These are phyloP conservation scores for Erebia palarica DNA, from an alignment of 2,888 invertebrate species.

Conservation along the genomic window DNA sequence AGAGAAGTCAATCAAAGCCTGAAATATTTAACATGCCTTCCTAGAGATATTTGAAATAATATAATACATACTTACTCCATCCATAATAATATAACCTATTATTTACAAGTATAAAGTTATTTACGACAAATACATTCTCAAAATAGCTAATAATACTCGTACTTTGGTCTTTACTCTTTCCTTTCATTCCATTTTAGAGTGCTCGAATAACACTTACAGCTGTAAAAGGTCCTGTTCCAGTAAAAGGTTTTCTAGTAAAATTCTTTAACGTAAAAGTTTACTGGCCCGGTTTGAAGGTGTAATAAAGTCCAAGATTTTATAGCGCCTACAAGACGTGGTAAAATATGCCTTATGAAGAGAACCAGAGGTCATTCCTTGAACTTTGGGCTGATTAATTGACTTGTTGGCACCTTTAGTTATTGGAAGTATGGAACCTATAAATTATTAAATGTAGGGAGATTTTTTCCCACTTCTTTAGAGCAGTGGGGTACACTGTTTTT, in stretches of 20 bases:
- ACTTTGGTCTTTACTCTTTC: neutral
- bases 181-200: neutral
- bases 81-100: too few relatives aligned
- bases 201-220: neutral
- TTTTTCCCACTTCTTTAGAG: neutral
- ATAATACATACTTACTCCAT: too few relatives aligned
- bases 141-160: too few relatives aligned
- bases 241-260: slow-evolving; percentile 5
- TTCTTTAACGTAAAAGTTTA: slow-evolving; percentile 3
- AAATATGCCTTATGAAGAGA: slow-evolving; percentile 2
- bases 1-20: too few relatives aligned
- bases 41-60: too few relatives aligned
- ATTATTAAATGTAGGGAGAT: neutral
- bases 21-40: too few relatives aligned
- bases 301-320: slow-evolving; percentile 18
- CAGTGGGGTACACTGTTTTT: neutral
- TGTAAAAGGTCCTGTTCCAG: neutral
- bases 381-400: slow-evolving; percentile 19
- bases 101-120: too few relatives aligned
- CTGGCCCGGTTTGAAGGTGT: slow-evolving; percentile 1
- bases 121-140: too few relatives aligned
- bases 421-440: neutral
- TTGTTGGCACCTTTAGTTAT: neutral
- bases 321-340: slow-evolving; percentile 7
- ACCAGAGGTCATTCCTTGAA: slow-evolving; percentile 14